Evolutionary conservation across 2,797 vertebrate species (phyloP).

Genomic region (Falco cherrug): DNA sequence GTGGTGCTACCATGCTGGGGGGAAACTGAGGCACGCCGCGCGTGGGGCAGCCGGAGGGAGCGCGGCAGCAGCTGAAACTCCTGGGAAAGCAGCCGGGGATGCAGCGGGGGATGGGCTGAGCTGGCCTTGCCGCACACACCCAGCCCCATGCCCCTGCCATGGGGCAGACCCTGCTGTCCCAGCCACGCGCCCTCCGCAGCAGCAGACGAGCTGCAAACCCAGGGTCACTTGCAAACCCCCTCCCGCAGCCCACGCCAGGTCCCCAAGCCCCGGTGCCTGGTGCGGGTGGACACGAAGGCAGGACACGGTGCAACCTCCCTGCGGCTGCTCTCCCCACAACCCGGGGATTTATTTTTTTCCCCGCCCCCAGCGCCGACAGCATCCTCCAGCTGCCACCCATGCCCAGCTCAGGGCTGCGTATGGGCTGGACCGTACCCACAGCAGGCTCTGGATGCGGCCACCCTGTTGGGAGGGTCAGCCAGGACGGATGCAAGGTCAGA

Average conservation of each 20-base stretch:
- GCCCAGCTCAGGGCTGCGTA: accelerated
- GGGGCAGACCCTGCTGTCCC: not conserved
- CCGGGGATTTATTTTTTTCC: not conserved
- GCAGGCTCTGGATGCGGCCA: accelerated
- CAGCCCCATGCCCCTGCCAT: accelerated
- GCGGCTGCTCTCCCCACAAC: not conserved
- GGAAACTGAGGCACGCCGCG: not conserved
- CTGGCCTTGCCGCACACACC: not conserved
- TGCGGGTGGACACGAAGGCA: not conserved
- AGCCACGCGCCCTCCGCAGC: not conserved
- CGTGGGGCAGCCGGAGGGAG: accelerated
- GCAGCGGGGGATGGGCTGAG: not conserved
- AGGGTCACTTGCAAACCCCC: not conserved
- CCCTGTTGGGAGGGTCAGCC: not conserved
- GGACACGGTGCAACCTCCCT: not conserved
- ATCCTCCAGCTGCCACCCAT: not conserved
- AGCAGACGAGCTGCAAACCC: not conserved
- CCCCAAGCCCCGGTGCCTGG: not conserved
- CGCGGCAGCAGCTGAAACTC: not conserved
- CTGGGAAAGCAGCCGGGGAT: not conserved
- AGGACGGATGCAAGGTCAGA: not conserved
- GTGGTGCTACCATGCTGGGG: accelerated
- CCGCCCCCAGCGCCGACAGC: accelerated
- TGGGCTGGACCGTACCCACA: not conserved
- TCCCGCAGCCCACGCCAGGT: not conserved